A percentile compares a stretch with the other conserved stretches of the same genome.
These are phyloP conservation scores for Coecobrya sp. DNA, from an alignment of 2,888 invertebrate genomes.

Conservation along the genomic window DNA sequence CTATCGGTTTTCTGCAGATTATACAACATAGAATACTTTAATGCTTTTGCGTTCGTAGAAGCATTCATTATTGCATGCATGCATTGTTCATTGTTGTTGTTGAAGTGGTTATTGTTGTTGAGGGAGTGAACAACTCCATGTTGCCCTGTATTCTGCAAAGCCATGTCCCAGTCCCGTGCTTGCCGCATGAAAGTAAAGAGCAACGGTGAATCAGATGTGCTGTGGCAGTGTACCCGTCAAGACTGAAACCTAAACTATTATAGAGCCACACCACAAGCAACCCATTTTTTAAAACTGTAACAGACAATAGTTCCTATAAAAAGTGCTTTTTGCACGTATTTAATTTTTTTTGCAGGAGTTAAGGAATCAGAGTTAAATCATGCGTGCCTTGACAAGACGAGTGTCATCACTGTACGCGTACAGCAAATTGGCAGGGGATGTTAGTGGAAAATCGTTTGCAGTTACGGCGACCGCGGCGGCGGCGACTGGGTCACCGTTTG, in stretches of 20 bases:
- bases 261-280: too few species aligned
- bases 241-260: too few species aligned
- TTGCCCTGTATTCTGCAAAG: too few species aligned
- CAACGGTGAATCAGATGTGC: constrained; percentile 26
- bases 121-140: not conserved
- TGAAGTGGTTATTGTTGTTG: too few species aligned
- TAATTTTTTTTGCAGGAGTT: not conserved
- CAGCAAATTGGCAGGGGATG: not conserved
- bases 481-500: not conserved
- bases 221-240: not conserved
- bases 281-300: too few species aligned
- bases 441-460: not conserved
- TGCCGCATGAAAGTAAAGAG: not conserved
- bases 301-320: not conserved
- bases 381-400: constrained; percentile 63
- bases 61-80: not conserved
- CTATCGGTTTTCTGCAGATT: not conserved
- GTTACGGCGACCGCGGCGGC: not conserved
- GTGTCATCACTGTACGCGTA: not conserved
- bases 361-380: not conserved
- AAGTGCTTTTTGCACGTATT: not conserved
- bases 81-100: not conserved
- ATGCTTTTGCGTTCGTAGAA: not conserved
- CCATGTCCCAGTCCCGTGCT: not conserved
- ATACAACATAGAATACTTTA: not conserved